Percentiles rank a stretch among this genome's conserved stretches.
Evolutionary conservation across 1,140 invertebrate species (phyloP).

Genomic region (Heterodera schachtii): DNA sequence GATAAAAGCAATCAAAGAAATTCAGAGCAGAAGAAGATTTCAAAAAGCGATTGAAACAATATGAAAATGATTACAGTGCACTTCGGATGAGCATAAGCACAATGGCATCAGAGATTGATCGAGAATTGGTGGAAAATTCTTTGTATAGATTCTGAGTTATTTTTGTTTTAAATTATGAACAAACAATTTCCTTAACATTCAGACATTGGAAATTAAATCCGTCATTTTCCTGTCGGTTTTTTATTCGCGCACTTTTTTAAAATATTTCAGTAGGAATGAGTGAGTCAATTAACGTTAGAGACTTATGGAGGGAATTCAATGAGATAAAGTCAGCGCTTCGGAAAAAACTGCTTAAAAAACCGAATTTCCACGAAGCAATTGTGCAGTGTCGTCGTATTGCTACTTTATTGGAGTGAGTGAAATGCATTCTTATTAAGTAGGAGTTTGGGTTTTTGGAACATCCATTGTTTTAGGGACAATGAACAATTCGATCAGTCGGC

Average conservation of each 20-base stretch:
- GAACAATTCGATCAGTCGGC: constrained; percentile 18
- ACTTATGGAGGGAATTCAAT: constrained; percentile 48
- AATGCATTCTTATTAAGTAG: background rate
- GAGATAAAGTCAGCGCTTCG: constrained; percentile 21
- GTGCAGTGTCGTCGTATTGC: constrained; percentile 20
- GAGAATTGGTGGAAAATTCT: constrained; percentile 43
- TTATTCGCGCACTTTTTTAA: background rate
- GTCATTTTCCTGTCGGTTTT: constrained; percentile 1
- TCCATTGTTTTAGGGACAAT: background rate
- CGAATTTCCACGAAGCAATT: constrained; percentile 46
- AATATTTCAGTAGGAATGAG: constrained; percentile 10
- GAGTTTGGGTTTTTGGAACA: background rate
- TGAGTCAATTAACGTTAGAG: constrained; percentile 32
- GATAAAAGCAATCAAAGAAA: constrained; percentile 10
- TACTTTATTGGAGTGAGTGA: constrained; percentile 39
- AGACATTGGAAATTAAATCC: background rate
- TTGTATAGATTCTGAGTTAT: constrained; percentile 36
- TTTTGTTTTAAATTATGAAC: constrained; percentile 11
- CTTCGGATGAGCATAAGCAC: constrained; percentile 32
- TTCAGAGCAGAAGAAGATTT: constrained; percentile 44
- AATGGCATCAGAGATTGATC: constrained; percentile 38
- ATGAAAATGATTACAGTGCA: constrained; percentile 28
- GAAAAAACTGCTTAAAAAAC: constrained; percentile 54
- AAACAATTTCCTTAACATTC: constrained; percentile 6
- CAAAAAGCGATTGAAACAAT: constrained; percentile 37